Evolutionary conservation across 2,113 vertebrate species (phyloP).

Genomic region (Macquaria ambigua): DNA sequence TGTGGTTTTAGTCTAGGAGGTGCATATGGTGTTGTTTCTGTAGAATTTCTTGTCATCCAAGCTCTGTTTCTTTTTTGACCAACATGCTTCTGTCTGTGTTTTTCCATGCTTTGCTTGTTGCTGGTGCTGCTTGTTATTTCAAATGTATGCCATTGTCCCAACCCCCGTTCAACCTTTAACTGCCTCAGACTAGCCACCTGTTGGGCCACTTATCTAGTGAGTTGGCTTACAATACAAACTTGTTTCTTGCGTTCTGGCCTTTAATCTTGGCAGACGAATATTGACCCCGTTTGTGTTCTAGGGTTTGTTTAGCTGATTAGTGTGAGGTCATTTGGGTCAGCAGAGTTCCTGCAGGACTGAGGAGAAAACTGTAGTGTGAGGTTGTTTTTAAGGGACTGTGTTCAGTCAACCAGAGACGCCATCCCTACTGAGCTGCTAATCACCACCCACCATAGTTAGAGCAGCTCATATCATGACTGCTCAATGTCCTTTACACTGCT

Average conservation of each 20-base stretch:
- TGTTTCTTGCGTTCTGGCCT: constrained; percentile 5
- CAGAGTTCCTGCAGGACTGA: background rate
- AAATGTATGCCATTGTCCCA: background rate
- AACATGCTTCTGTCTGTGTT: background rate
- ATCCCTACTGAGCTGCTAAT: constrained; percentile 36
- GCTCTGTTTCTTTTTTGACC: background rate
- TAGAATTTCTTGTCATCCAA: background rate
- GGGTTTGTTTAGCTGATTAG: constrained; percentile 53
- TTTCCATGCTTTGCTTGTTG: background rate
- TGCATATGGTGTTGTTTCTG: constrained; percentile 40
- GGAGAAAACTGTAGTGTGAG: constrained; percentile 27
- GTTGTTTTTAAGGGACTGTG: constrained; percentile 53
- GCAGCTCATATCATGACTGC: constrained; percentile 21
- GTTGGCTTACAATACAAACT: constrained; percentile 3
- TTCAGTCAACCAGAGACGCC: constrained; percentile 32
- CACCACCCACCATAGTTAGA: constrained; percentile 31
- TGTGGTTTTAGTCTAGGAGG: background rate
- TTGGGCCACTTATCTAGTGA: background rate
- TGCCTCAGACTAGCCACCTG: constrained; percentile 25
- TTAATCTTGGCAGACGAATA: constrained; percentile 50
- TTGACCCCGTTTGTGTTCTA: constrained; percentile 23
- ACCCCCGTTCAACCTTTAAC: background rate
- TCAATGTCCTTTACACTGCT: constrained; percentile 2
- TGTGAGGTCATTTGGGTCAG: constrained; percentile 32
- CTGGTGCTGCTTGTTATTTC: background rate